These are phyloP conservation scores for Chironomus tepperi DNA, from an alignment of 1,140 invertebrate species.

Conservation along the genomic window DNA sequence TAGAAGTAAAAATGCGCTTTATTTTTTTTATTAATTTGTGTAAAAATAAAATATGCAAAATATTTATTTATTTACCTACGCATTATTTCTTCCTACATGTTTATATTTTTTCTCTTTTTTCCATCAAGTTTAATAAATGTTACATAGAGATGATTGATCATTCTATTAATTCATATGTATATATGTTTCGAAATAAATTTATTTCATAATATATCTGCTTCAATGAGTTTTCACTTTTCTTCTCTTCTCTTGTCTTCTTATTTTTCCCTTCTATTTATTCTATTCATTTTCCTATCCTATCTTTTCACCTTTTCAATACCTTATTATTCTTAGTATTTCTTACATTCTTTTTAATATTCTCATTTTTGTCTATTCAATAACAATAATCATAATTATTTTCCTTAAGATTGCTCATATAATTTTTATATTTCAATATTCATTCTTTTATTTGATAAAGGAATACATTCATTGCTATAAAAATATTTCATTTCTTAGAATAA, in stretches of 20 bases:
- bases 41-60: no score
- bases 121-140: constrained; percentile 19
- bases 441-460: no score
- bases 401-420: constrained; percentile 27
- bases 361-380: constrained; percentile 11
- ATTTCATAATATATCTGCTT: constrained; percentile 18
- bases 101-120: not conserved
- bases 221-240: constrained; percentile 21
- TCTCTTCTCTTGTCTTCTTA: constrained; percentile 10
- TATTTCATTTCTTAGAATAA: no score
- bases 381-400: not conserved
- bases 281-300: constrained; percentile 20
- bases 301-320: constrained; percentile 30
- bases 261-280: constrained; percentile 18
- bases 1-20: no score
- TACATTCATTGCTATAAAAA: no score
- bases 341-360: constrained; percentile 25
- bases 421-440: no score
- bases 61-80: not conserved
- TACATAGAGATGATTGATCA: constrained; percentile 16
- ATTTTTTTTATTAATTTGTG: no score
- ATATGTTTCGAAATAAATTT: not conserved
- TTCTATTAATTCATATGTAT: constrained; percentile 22
- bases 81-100: not conserved
- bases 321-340: constrained; percentile 34